Conservation (phyloP, 2,113 vertebrate species). For the Megaceryle torquata region DNA sequence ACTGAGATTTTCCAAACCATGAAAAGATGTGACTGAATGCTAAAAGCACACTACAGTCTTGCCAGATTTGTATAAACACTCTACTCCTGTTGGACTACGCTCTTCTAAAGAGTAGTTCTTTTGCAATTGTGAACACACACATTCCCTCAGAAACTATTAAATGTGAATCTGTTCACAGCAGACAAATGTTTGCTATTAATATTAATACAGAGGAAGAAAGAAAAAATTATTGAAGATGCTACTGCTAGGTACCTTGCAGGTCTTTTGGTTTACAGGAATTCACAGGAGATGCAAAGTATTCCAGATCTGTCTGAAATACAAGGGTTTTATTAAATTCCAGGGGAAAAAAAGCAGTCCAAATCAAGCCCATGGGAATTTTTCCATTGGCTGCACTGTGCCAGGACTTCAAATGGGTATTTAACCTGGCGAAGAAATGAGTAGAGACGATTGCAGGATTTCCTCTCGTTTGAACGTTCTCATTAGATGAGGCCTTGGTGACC, state of each 20-base stretch:
- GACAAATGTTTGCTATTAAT: background rate
- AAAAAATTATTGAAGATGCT: background rate
- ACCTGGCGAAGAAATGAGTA: conserved; percentile 49
- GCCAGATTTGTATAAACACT: background rate
- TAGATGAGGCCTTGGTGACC: conserved; percentile 51
- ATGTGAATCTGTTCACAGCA: background rate
- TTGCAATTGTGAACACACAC: background rate
- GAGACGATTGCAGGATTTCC: conserved; percentile 54
- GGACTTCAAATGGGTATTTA: conserved; percentile 61
- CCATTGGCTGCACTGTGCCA: conserved; percentile 17
- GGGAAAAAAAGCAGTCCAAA: background rate
- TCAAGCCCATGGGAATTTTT: conserved; percentile 28
- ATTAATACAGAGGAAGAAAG: background rate
- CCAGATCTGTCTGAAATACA: background rate
- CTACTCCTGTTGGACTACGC: background rate
- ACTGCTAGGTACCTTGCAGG: background rate
- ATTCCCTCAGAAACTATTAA: background rate
- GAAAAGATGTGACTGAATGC: background rate
- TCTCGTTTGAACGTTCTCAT: conserved; percentile 61
- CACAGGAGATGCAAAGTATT: background rate
- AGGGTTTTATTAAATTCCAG: conserved; percentile 17
- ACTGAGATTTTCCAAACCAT: background rate
- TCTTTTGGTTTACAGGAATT: background rate
- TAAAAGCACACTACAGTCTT: background rate
- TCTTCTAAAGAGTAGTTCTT: background rate